Percentiles rank a stretch among this genome's conserved stretches.
phyloP scores from a whole-genome alignment of 2,113 vertebrate genomes.

The Rousettus leschenaultii region DNA sequence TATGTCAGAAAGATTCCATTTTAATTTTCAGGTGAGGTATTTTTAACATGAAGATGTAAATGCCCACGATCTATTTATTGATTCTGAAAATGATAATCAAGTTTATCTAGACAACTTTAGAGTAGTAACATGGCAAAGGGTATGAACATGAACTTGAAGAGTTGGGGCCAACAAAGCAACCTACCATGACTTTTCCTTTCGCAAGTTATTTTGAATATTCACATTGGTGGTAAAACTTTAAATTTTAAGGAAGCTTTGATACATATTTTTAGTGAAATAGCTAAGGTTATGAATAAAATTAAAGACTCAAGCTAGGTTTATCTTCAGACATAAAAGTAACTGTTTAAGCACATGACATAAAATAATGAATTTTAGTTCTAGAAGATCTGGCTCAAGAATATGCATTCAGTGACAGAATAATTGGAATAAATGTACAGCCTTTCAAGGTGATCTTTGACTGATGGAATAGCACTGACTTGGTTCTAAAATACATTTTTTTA shows the following conservation, averaged over 20 bases:
- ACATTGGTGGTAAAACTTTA: neutral
- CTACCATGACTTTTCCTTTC: neutral
- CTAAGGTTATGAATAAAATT: constrained; percentile 22
- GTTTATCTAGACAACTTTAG: constrained; percentile 3
- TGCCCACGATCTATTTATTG: neutral
- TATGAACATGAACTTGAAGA: neutral
- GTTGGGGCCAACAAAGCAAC: neutral
- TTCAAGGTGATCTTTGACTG: neutral
- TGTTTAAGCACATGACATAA: neutral
- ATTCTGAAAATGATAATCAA: constrained; percentile 12
- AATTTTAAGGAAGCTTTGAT: constrained; percentile 34
- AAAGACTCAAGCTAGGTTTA: neutral
- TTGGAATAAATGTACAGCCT: neutral
- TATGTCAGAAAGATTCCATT: neutral
- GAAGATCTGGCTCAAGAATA: constrained; percentile 30
- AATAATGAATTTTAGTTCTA: constrained; percentile 16
- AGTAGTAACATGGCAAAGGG: neutral
- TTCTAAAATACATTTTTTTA: neutral
- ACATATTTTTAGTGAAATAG: neutral
- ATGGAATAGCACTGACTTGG: neutral
- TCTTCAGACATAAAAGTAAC: neutral
- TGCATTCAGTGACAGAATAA: neutral
- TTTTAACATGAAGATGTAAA: neutral
- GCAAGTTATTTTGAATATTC: constrained; percentile 1
- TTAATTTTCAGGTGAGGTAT: neutral